Evolutionary conservation across 2,797 vertebrate species (phyloP), one percentile per base, ranked within the genome.

Genomic region (Sternarchorhynchus goeldii): DNA sequence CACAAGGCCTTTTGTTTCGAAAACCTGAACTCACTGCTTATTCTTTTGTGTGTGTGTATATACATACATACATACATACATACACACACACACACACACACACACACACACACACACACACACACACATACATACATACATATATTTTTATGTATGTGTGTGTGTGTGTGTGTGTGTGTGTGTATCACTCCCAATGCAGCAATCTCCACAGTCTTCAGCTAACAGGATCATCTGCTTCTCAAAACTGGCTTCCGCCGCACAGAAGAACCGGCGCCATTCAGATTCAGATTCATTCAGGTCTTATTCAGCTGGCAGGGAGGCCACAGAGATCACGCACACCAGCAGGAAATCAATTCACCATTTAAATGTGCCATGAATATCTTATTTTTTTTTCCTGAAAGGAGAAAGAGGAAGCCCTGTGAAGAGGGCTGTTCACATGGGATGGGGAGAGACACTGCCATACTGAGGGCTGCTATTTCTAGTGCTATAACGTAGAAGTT

Each of bases 271-370:
- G 56, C 62, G 81, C 81, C 78, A 81, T 83, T 83, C 75, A 83
- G 78, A 81, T 83, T 65, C 8, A 64, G 75, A 78, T 83, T 83
- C 79, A 81, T 75, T 60, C 79, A 65, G 65, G 76, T 66, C 81
- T 80, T 77, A 73, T 74, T 65, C 63, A 39, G 31, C 76, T 75
- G 77, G 66, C 82, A 81, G 29, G 25, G 68, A 81, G 82, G 67
- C 79, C 79, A 63, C 73, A 29, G 75, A 83, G 79, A 83, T 81
- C 78, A 78, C 63, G 59, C 75, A 60, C 72, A 75, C 79, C 82
- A 78, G 29, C 77, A 75, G 53, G 78, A 80, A 77, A 83, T 78
- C 79, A 81, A 83, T 81, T 78, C 68, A 64, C 41, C 72, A 80
- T 73, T 81, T 59, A 81, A 83, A 83, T 80, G 65, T 75, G 72